Base-by-base conservation (phyloP, 2,113 vertebrate species). In the Lanius ludovicianus region DNA sequence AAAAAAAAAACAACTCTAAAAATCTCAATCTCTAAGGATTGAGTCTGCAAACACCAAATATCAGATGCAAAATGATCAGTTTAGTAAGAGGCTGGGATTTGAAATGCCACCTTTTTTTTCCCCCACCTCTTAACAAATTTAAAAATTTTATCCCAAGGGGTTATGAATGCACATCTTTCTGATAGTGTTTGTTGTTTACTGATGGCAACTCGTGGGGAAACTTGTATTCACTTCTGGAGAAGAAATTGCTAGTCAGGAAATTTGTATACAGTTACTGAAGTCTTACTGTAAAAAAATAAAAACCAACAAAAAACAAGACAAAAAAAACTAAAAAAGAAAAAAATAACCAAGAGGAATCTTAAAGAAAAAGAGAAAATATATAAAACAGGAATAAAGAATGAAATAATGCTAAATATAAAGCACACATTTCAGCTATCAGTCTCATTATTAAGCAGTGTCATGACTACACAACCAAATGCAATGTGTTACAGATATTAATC, bases 301-400 rank as follows among this genome's bases (percentile, higher is more conserved):
- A 52, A 18, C 22, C 37, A 37, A 37, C 37, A 37, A 37, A 37
- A 8, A 9, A 46, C 20, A 7, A 12, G 49, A 27, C 27, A 49
- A 49, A 46, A 30, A 30, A 28, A 9, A 7, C 10, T 3, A 21
- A 37, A 33, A 33, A 3, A 7, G 2, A 50, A 31, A 28, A 57
- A 52, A 63, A 37, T 27, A 52, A 60, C 10, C 5, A 18, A 60
- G 24, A 18, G 16, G 17, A 37, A 35, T 37, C 23, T 37, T 37
- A 59, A 50, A 31, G 24, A 57, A 50, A 63, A n/a, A 39, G 9
- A 31, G 17, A 35, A 35, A 14, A 24, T 8, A 3, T 27, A 11
- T 37, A 65, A 50, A 55, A 67, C 3, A 2, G 15, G 6, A 14
- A 60, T 62, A 55, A 55, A 24, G 0, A 27, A 17, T 3, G 0